These are phyloP conservation scores for Eupithecia vulgata DNA, from an alignment of 2,888 invertebrate genomes.

Conservation along the genomic window DNA sequence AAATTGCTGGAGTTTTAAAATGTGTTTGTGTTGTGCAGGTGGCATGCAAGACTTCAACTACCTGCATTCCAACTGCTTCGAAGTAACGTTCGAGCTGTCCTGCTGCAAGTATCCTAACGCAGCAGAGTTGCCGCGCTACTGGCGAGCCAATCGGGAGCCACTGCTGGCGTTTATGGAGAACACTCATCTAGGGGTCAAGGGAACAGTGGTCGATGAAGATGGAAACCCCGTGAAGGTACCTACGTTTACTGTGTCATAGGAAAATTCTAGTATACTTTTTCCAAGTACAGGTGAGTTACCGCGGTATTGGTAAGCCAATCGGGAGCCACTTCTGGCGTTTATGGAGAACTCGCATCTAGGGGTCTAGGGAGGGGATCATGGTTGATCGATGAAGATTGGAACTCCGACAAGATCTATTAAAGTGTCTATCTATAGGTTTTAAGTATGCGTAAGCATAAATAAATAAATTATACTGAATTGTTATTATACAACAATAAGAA, in stretches of 20 bases:
- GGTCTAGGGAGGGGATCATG: conserved; percentile 86
- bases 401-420: conserved; percentile 84
- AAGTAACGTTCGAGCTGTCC: conserved; percentile 97
- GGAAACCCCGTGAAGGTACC: conserved; percentile 86
- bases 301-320: conserved; percentile 93
- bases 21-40: conserved; percentile 84
- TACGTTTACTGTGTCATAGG: not conserved
- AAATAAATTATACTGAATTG: no score
- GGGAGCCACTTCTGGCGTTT: conserved; percentile 91
- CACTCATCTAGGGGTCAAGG: conserved; percentile 86
- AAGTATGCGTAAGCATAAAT: no score
- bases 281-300: conserved; percentile 93
- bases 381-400: conserved; percentile 84
- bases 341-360: conserved; percentile 92
- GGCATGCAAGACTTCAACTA: conserved; percentile 99
- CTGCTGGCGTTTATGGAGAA: conserved; percentile 93
- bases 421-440: no score
- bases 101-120: conserved; percentile 97
- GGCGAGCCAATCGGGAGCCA: conserved; percentile 94
- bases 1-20: no score
- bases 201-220: conserved; percentile 86
- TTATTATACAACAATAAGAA: no score
- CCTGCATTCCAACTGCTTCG: conserved; percentile 96
- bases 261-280: conserved; percentile 86
- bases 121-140: conserved; percentile 88